Evolutionary conservation across 2,888 invertebrate genomes (phyloP).

Genomic region (Nudaria mundana): DNA sequence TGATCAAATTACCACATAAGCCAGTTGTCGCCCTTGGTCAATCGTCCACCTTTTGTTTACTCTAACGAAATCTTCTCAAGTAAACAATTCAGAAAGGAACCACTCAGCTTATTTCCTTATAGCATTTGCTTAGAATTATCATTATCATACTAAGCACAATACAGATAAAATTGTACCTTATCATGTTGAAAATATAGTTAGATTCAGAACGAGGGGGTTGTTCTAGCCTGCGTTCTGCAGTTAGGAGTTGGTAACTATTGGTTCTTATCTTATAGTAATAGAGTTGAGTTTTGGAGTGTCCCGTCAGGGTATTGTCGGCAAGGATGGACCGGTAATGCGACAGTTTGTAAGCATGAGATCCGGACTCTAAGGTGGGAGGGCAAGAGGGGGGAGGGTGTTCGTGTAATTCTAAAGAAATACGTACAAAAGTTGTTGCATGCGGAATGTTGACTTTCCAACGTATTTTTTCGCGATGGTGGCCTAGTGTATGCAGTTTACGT

Average conservation of each 20-base stretch:
- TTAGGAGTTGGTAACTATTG: slow-evolving; percentile 32
- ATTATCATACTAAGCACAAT: slow-evolving; percentile 49
- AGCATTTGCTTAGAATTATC: slow-evolving; percentile 74
- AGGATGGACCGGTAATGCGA: slow-evolving; percentile 75
- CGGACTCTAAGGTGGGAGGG: slow-evolving; percentile 46
- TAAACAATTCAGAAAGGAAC: slow-evolving; percentile 56
- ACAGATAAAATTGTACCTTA: slow-evolving; percentile 42
- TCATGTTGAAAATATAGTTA: slow-evolving; percentile 43
- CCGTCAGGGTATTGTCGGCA: slow-evolving; percentile 54
- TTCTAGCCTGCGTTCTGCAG: slow-evolving; percentile 31
- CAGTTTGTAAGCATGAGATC: slow-evolving; percentile 81
- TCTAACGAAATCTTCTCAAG: slow-evolving; percentile 40
- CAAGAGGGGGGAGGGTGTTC: slow-evolving; percentile 28
- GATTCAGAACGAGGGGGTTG: slow-evolving; percentile 37
- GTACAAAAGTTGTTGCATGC: slow-evolving; percentile 62
- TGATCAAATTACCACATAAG: slow-evolving; percentile 9
- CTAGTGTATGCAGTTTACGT: slow-evolving; percentile 8
- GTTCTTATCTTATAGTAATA: slow-evolving; percentile 37
- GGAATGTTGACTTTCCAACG: slow-evolving; percentile 60
- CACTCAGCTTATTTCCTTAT: slow-evolving; percentile 62
- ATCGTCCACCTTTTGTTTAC: slow-evolving; percentile 37
- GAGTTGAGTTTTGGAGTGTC: slow-evolving; percentile 44
- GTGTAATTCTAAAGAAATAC: slow-evolving; percentile 68
- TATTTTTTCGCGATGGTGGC: slow-evolving; percentile 37
- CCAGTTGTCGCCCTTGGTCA: slow-evolving; percentile 27